Conservation (phyloP, 2,113 vertebrate genomes). For the Cheirogaleus medius region DNA sequence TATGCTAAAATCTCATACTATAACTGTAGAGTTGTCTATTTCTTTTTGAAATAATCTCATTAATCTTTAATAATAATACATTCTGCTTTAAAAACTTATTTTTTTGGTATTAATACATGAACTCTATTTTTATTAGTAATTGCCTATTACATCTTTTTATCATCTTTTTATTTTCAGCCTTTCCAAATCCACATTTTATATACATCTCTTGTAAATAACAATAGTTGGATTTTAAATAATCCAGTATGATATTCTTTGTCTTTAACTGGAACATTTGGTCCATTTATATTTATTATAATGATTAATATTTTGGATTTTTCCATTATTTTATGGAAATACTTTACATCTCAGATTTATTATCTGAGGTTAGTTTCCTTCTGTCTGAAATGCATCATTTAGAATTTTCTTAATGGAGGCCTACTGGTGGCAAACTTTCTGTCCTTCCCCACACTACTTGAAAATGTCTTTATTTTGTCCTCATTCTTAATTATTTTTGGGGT, state of each 20-base stretch:
- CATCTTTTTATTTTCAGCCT: neutral
- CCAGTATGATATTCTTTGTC: neutral
- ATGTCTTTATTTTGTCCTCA: neutral
- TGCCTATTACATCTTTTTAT: neutral
- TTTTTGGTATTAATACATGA: neutral
- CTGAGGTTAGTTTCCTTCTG: neutral
- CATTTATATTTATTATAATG: conserved; percentile 15
- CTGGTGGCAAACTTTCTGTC: neutral
- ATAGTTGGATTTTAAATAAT: neutral
- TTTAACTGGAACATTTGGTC: neutral
- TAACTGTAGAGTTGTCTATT: neutral
- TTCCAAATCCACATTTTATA: neutral
- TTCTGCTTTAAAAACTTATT: neutral
- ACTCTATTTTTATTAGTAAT: neutral
- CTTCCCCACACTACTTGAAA: neutral
- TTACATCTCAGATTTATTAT: neutral
- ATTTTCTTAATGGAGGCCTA: neutral
- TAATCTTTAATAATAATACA: conserved; percentile 23
- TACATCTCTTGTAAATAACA: neutral
- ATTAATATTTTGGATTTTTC: neutral
- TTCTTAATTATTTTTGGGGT: neutral
- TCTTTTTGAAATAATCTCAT: neutral
- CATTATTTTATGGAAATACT: neutral
- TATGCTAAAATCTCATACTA: neutral
- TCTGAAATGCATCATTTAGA: neutral